Conservation (phyloP, 2,113 vertebrate species). For the Orycteropus afer region DNA sequence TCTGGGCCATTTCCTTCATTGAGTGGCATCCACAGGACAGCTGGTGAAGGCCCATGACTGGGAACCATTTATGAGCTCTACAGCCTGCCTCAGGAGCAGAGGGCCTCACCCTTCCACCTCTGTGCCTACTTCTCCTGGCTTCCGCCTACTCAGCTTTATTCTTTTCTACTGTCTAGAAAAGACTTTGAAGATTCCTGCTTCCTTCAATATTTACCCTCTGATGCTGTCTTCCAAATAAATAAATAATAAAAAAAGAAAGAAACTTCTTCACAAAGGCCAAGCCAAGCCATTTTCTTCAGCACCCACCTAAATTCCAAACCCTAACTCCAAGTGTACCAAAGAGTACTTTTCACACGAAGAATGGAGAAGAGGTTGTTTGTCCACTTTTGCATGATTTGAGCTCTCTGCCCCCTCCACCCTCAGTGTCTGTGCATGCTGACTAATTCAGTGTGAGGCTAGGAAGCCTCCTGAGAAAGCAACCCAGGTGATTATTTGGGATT, state of each 20-base stretch:
- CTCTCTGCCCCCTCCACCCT: accelerated
- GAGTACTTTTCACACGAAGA: background rate
- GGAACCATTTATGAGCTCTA: background rate
- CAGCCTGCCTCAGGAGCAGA: background rate
- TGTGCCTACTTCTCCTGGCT: background rate
- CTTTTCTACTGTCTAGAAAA: background rate
- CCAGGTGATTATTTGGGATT: background rate
- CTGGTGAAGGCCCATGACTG: accelerated
- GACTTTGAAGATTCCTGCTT: no score
- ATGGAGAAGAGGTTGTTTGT: background rate
- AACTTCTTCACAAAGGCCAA: background rate
- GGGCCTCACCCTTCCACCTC: accelerated
- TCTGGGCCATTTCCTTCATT: background rate
- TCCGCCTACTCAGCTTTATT: background rate
- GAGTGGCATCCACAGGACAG: background rate
- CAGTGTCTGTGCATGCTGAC: background rate
- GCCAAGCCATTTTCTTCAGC: background rate
- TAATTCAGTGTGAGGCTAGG: background rate
- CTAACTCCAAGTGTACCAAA: background rate
- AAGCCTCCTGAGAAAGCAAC: background rate
- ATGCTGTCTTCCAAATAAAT: background rate
- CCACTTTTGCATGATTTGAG: background rate
- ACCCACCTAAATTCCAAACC: background rate
- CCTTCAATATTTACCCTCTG: background rate
- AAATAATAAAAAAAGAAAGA: background rate